phyloP scores from a whole-genome alignment of 2,888 invertebrate species.

The Abscondita cerata region DNA sequence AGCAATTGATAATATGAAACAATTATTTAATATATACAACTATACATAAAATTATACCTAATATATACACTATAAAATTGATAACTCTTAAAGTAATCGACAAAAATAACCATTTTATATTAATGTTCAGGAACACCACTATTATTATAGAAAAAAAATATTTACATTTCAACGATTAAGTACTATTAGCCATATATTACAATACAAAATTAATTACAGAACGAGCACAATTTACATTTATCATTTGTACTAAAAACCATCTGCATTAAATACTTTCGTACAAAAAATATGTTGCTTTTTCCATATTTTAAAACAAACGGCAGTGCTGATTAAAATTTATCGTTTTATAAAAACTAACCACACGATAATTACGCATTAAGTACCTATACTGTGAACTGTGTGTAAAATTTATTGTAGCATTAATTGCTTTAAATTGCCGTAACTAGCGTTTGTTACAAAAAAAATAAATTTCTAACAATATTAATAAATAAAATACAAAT shows the following conservation, averaged over 20 bases:
- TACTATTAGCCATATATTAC: neutral
- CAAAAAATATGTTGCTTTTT: neutral
- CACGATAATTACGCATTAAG: no score
- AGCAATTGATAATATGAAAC: constrained; percentile 26
- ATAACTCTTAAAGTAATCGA: neutral
- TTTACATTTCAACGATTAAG: no score
- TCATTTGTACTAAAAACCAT: neutral
- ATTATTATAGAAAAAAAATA: neutral
- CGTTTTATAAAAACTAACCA: no score
- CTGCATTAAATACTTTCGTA: neutral
- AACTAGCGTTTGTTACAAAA: neutral
- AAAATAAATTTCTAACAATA: neutral
- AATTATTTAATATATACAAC: neutral
- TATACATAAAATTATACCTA: neutral
- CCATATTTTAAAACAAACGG: constrained; percentile 13
- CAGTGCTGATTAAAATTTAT: constrained; percentile 14
- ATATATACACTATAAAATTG: neutral
- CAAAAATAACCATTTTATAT: neutral
- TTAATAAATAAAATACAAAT: neutral
- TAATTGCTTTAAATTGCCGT: neutral
- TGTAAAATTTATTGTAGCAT: no score
- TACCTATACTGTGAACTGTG: no score
- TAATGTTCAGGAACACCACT: neutral
- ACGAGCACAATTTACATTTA: neutral
- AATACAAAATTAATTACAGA: neutral